A percentile compares a stretch with the other conserved stretches of the same genome.
phyloP scores from a whole-genome alignment of 1,140 invertebrate genomes.

The Drosophila fuyamai region DNA sequence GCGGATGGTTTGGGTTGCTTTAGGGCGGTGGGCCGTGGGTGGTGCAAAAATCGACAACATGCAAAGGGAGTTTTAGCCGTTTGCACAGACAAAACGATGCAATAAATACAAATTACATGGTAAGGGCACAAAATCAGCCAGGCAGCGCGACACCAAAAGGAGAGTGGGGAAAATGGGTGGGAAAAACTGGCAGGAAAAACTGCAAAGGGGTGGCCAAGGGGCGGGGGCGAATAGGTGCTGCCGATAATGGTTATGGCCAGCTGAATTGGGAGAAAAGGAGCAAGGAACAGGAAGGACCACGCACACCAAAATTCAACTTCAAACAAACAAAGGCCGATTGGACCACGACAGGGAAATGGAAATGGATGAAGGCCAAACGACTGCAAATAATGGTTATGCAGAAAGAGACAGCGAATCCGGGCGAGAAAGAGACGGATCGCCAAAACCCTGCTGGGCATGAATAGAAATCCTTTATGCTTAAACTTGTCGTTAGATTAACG shows the following conservation, averaged over 20 bases:
- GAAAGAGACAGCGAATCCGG: conserved; percentile 6
- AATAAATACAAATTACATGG: conserved; percentile 83
- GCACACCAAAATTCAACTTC: conserved; percentile 40
- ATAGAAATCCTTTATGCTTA: conserved; percentile 79
- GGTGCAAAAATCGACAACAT: conserved; percentile 69
- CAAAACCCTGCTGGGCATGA: conserved; percentile 54
- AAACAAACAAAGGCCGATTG: conserved; percentile 52
- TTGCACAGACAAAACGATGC: conserved; percentile 83
- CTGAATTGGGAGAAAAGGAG: conserved; percentile 32
- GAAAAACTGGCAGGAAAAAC: conserved; percentile 27
- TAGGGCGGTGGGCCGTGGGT: neutral
- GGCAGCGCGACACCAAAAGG: conserved; percentile 38
- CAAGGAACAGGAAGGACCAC: conserved; percentile 41
- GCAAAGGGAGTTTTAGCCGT: conserved; percentile 78
- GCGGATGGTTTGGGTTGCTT: neutral
- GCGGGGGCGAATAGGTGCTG: conserved; percentile 64
- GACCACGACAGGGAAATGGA: conserved; percentile 36
- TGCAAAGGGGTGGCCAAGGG: conserved; percentile 20
- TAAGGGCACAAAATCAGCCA: conserved; percentile 65
- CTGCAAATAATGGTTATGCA: conserved; percentile 73
- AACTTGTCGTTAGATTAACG: conserved; percentile 82
- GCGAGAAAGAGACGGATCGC: conserved; percentile 12
- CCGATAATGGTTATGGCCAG: conserved; percentile 75
- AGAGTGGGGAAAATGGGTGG: neutral
- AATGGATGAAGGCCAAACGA: conserved; percentile 68